Percentiles rank a stretch among this genome's conserved stretches.
phyloP scores from a whole-genome alignment of 2,888 invertebrate species.

The Odontocerum albicorne region DNA sequence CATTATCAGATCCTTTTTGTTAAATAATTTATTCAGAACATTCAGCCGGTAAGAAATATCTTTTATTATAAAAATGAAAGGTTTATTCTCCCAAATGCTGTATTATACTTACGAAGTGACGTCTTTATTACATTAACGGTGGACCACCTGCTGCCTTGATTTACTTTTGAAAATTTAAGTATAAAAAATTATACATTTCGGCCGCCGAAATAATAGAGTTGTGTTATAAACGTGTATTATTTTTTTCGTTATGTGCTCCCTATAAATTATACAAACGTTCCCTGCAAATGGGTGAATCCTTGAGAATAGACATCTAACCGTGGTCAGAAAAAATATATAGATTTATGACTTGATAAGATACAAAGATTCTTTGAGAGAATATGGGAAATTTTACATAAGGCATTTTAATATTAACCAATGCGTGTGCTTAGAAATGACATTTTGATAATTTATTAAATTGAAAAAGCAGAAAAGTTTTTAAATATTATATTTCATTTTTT shows the following conservation, averaged over 20 bases:
- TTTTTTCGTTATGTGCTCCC: conserved; percentile 1
- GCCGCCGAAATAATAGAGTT: conserved; percentile 27
- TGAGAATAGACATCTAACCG: background rate
- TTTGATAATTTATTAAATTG: no score
- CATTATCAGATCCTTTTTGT: conserved; percentile 3
- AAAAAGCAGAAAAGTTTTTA: no score
- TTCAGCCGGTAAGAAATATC: conserved; percentile 13
- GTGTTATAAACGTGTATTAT: conserved; percentile 10
- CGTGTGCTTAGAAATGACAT: no score
- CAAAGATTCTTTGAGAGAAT: no score
- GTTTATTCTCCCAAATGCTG: conserved; percentile 11
- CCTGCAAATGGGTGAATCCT: background rate
- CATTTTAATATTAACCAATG: no score
- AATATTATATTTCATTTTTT: no score
- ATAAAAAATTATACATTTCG: conserved; percentile 28
- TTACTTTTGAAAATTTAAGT: conserved; percentile 25
- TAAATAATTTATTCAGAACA: conserved; percentile 27
- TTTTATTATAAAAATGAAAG: conserved; percentile 15
- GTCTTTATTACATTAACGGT: conserved; percentile 31
- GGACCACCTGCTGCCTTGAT: conserved; percentile 32
- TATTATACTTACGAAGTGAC: conserved; percentile 16
- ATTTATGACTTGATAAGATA: conserved; percentile 10
- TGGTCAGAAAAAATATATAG: background rate
- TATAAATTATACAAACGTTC: conserved; percentile 4
- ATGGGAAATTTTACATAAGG: no score